Percentiles rank a stretch among this genome's conserved stretches.
Evolutionary conservation across 2,888 invertebrate genomes (phyloP).

Genomic region (Drosophila leonis): DNA sequence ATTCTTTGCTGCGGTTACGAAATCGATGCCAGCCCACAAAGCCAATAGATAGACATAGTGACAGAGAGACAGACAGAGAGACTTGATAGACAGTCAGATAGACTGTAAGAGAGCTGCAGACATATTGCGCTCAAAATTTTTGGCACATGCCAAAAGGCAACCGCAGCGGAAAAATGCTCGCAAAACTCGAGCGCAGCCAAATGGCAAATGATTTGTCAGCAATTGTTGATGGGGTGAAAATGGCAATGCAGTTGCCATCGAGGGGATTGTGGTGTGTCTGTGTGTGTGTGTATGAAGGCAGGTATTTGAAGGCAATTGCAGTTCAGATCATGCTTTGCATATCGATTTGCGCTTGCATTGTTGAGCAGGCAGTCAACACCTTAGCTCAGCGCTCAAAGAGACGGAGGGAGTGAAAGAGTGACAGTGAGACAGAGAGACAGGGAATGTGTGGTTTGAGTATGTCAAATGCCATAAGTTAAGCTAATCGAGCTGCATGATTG

Average conservation of each 20-base stretch:
- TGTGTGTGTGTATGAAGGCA: conserved; percentile 8
- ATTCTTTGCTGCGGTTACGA: conserved; percentile 74
- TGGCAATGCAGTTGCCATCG: conserved; percentile 10
- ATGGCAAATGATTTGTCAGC: conserved; percentile 80
- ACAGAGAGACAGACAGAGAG: conserved; percentile 13
- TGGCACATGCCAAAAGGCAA: conserved; percentile 78
- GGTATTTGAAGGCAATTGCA: conserved; percentile 48
- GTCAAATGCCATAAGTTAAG: conserved; percentile 32
- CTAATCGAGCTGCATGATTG: conserved; percentile 49
- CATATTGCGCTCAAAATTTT: conserved; percentile 65
- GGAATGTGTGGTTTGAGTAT: conserved; percentile 5
- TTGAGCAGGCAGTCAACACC: conserved; percentile 31
- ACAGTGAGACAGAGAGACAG: background rate
- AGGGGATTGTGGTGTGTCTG: background rate
- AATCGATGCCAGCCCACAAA: conserved; percentile 55
- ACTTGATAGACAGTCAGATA: conserved; percentile 16
- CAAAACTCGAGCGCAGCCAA: conserved; percentile 64
- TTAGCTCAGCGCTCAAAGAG: conserved; percentile 1
- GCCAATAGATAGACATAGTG: conserved; percentile 30
- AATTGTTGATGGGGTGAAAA: conserved; percentile 66
- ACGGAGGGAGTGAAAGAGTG: background rate
- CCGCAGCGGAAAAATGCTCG: conserved; percentile 73
- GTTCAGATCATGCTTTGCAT: conserved; percentile 53
- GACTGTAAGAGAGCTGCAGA: conserved; percentile 52
- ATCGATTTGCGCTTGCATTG: conserved; percentile 51